phyloP scores from a whole-genome alignment of 2,888 invertebrate species.

The Drosophila ustulata region DNA sequence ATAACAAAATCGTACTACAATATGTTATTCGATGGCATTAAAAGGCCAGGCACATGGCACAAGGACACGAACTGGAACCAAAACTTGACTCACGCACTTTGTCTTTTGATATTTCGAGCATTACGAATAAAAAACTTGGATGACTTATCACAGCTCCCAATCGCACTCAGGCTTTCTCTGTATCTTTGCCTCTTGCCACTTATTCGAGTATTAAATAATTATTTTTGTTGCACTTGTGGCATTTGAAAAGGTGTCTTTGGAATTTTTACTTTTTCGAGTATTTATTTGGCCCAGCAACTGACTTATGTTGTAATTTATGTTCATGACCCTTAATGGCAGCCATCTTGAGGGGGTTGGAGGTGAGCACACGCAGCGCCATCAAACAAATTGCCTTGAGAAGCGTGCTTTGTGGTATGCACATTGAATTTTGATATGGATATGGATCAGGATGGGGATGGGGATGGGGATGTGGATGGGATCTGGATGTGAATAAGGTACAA shows the following conservation, averaged over 20 bases:
- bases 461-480: slow-evolving; percentile 29
- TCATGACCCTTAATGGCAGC: slow-evolving; percentile 76
- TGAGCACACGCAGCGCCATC: slow-evolving; percentile 66
- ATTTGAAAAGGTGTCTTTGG: slow-evolving; percentile 58
- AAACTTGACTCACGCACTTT: slow-evolving; percentile 24
- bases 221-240: slow-evolving; percentile 63
- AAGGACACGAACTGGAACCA: slow-evolving; percentile 32
- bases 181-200: not conserved
- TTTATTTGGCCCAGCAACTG: slow-evolving; percentile 32
- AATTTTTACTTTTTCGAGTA: slow-evolving; percentile 33
- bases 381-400: slow-evolving; percentile 75
- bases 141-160: slow-evolving; percentile 68
- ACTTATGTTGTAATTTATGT: slow-evolving; percentile 69
- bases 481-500: slow-evolving; percentile 40
- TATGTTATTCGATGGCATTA: slow-evolving; percentile 34
- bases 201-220: slow-evolving; percentile 64
- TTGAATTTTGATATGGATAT: slow-evolving; percentile 77
- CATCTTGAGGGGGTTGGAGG: slow-evolving; percentile 27
- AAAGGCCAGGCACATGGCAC: slow-evolving; percentile 35
- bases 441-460: slow-evolving; percentile 20
- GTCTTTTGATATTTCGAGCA: slow-evolving; percentile 64
- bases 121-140: slow-evolving; percentile 68
- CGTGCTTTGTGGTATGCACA: slow-evolving; percentile 72
- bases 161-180: not conserved
- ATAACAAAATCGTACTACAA: slow-evolving; percentile 42